phyloP scores from a whole-genome alignment of 2,113 vertebrate species.

The Leptodactylus fuscus region DNA sequence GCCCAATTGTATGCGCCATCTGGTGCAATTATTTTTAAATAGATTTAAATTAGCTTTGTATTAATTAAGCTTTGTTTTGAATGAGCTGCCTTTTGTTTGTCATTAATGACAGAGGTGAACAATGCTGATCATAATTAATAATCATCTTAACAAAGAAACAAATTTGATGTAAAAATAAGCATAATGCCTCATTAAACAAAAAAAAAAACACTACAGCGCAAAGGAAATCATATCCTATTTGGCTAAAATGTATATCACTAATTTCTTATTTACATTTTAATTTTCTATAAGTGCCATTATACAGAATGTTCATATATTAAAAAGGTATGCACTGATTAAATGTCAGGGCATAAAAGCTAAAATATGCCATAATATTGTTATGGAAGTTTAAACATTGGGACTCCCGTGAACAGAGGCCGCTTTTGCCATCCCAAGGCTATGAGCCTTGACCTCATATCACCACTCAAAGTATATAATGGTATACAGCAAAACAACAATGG shows the following conservation, averaged over 20 bases:
- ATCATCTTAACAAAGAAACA: neutral
- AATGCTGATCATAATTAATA: slow-evolving; percentile 29
- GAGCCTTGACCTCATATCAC: too few relatives aligned
- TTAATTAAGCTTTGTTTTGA: slow-evolving; percentile 42
- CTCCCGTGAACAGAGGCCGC: too few relatives aligned
- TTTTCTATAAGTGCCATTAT: neutral
- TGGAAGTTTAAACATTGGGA: too few relatives aligned
- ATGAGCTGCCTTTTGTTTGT: slow-evolving; percentile 19
- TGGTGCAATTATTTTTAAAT: slow-evolving; percentile 30
- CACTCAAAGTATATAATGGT: too few relatives aligned
- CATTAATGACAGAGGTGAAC: slow-evolving; percentile 36
- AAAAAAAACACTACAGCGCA: neutral
- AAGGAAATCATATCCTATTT: neutral
- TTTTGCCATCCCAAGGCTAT: too few relatives aligned
- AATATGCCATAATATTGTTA: too few relatives aligned
- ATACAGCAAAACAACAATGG: too few relatives aligned
- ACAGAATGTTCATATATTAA: neutral
- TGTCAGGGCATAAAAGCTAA: too few relatives aligned
- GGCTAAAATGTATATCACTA: neutral
- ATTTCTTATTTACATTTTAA: neutral
- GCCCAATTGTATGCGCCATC: slow-evolving; percentile 13
- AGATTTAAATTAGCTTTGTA: slow-evolving; percentile 19
- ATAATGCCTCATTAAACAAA: slow-evolving; percentile 28
- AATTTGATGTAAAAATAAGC: slow-evolving; percentile 11
- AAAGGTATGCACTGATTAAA: too few relatives aligned